A percentile compares a stretch with the other conserved stretches of the same genome.
These are phyloP conservation scores for Cephus rjabovi DNA, from an alignment of 2,888 invertebrate genomes.

Conservation along the genomic window DNA sequence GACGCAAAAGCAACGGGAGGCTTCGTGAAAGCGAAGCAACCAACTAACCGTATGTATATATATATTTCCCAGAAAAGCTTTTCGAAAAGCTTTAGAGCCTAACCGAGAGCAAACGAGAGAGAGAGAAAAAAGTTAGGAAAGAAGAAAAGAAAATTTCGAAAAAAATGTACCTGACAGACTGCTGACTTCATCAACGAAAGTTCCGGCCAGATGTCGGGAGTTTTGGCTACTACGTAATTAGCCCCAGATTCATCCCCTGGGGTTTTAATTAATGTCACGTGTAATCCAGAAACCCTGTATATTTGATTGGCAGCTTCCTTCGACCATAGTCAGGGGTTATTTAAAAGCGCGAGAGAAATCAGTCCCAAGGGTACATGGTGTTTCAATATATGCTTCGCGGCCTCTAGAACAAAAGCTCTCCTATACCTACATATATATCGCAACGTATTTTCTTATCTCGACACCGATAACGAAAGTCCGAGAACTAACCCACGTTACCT, in stretches of 20 bases:
- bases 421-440: too few relatives aligned
- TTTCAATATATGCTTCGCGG: too few relatives aligned
- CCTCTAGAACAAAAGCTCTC: too few relatives aligned
- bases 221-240: background rate
- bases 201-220: background rate
- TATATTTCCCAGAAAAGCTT: constrained; percentile 19
- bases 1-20: constrained; percentile 19
- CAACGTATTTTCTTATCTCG: too few relatives aligned
- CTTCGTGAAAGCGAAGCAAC: constrained; percentile 1
- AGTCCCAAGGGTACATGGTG: background rate
- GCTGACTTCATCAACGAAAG: background rate
- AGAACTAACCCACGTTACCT: too few relatives aligned
- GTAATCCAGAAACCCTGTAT: constrained; percentile 24
- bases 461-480: too few relatives aligned
- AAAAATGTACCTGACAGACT: background rate
- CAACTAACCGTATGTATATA: background rate
- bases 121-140: background rate
- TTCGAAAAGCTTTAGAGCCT: background rate
- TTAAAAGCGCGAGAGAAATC: constrained; percentile 23
- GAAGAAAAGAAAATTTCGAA: background rate
- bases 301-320: constrained; percentile 30
- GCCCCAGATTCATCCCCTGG: background rate
- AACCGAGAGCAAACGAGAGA: background rate
- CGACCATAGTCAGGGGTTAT: constrained; percentile 21
- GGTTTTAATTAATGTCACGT: constrained; percentile 33